A percentile compares a stretch with the other conserved stretches of the same genome.
phyloP scores from a whole-genome alignment of 2,797 vertebrate species.

The Lutjanus campechanus region DNA sequence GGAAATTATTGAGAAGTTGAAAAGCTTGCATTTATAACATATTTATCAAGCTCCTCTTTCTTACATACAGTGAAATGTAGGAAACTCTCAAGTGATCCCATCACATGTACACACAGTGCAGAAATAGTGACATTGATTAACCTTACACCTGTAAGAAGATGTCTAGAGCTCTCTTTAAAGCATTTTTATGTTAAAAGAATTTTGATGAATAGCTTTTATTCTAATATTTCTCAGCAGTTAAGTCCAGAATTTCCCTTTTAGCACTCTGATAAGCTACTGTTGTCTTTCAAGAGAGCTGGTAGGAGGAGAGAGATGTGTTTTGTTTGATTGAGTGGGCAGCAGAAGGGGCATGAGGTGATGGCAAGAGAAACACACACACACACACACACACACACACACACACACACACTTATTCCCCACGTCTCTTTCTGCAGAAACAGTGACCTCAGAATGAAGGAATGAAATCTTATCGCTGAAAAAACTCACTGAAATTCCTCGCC shows the following conservation, averaged over 20 bases:
- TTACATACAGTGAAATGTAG: too few relatives aligned
- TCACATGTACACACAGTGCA: too few relatives aligned
- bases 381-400: conserved; percentile 25
- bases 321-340: conserved; percentile 27
- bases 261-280: neutral
- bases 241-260: neutral
- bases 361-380: conserved; percentile 38
- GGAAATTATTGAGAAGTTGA: neutral
- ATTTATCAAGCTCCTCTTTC: too few relatives aligned
- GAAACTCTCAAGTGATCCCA: too few relatives aligned
- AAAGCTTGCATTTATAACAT: too few relatives aligned
- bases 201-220: too few relatives aligned
- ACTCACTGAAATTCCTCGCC: conserved; percentile 77
- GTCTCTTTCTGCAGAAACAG: conserved; percentile 60
- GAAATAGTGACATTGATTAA: too few relatives aligned
- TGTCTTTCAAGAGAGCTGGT: neutral
- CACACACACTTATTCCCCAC: conserved; percentile 28
- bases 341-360: conserved; percentile 33
- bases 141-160: too few relatives aligned
- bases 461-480: conserved; percentile 83
- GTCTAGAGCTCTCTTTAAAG: too few relatives aligned
- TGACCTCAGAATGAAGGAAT: conserved; percentile 78
- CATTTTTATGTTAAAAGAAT: too few relatives aligned
- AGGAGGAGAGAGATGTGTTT: conserved; percentile 9
- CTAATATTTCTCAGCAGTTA: too few relatives aligned